Evolutionary conservation across 2,888 invertebrate genomes (phyloP).

Genomic region (Plebejus anna): DNA sequence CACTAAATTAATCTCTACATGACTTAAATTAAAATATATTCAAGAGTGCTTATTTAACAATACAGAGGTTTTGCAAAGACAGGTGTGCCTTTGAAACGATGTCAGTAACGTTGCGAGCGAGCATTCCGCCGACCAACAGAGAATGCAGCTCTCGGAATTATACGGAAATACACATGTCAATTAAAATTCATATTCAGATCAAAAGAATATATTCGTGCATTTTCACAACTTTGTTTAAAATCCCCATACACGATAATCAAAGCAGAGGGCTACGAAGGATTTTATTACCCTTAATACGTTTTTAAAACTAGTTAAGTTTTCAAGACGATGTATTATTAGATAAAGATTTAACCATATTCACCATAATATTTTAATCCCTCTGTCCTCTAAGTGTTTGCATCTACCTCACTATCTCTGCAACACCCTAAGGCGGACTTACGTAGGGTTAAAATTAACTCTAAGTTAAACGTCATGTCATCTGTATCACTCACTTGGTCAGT

Average conservation of each 20-base stretch:
- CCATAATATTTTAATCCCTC: no score
- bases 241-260: background rate
- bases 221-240: background rate
- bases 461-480: no score
- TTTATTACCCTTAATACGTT: background rate
- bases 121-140: background rate
- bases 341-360: background rate
- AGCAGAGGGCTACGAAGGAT: background rate
- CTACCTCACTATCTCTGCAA: no score
- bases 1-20: background rate
- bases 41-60: background rate
- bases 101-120: slow-evolving; percentile 16
- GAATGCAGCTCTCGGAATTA: slow-evolving; percentile 7
- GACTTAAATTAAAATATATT: background rate
- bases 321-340: no score
- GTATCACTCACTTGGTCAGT: no score
- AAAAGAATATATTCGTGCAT: background rate
- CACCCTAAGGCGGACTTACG: no score
- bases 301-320: no score
- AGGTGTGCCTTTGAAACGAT: slow-evolving; percentile 6
- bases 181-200: background rate
- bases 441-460: no score
- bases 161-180: background rate
- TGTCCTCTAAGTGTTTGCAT: no score
- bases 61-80: background rate